phyloP scores from a whole-genome alignment of 1,140 invertebrate genomes.

The Leptopilina clavipes region DNA sequence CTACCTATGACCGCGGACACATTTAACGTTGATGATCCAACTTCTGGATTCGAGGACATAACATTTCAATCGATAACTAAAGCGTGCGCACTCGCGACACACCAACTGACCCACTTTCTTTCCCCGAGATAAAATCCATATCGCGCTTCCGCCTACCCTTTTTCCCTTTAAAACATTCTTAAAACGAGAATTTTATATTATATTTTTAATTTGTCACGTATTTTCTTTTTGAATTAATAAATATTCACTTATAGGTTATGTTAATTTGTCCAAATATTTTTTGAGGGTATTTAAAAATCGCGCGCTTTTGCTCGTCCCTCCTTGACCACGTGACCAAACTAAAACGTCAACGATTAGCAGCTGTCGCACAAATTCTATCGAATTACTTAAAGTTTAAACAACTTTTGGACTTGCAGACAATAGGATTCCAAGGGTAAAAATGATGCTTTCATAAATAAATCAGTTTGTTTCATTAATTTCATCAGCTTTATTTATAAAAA shows the following conservation, averaged over 20 bases:
- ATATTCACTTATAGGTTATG: constrained; percentile 7
- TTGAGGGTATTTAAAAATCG: background rate
- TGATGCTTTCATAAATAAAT: background rate
- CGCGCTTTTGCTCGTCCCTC: background rate
- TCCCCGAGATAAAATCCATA: constrained; percentile 29
- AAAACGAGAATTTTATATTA: background rate
- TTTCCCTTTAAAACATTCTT: background rate
- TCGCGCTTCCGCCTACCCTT: background rate
- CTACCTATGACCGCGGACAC: constrained; percentile 22
- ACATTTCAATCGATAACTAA: constrained; percentile 71
- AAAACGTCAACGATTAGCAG: background rate
- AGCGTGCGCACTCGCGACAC: constrained; percentile 67
- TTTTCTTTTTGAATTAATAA: background rate
- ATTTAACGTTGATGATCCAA: constrained; percentile 58
- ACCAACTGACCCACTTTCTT: constrained; percentile 66
- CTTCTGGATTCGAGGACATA: constrained; percentile 52
- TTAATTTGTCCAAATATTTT: background rate
- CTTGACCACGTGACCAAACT: background rate
- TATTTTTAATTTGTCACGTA: background rate
- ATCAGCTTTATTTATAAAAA: background rate
- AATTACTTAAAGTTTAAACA: background rate
- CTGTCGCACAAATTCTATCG: background rate
- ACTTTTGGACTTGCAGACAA: background rate
- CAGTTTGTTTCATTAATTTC: background rate
- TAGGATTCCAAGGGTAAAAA: background rate